Evolutionary conservation across 2,797 vertebrate genomes (phyloP), one percentile per base, ranked within the genome.

Genomic region (Sebastes reedi): DNA sequence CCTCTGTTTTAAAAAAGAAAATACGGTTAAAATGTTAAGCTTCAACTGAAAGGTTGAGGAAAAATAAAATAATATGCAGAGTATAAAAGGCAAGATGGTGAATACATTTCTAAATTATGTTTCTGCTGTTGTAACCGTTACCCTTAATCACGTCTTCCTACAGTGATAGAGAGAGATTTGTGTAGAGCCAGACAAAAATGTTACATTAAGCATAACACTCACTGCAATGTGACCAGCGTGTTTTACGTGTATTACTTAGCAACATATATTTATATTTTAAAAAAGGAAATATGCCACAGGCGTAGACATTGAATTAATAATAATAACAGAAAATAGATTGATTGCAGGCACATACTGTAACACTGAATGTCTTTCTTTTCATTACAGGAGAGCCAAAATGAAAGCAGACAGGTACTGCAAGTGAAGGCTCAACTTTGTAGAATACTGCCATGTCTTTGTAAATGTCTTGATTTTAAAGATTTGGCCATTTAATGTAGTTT

Each of bases 381-480:
- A 82, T 79, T 90, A 65, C 84, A 99, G 98, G 97, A 97, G 98
- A 95, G 95, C 97, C 87, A 97, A 98, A 95, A 95, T 99, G 97
- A 99, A 99, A 95, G 98, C 98, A 0, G 98, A 99, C 90, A 90
- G 98, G 91, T 99, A 99, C 94, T 99, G 98, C 97, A 99, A 99
- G 94, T 99, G 93, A 97, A 82, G 83, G 83, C 50, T 69, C 68
- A 12, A 7, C 68, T 50, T 13, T 25, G 18, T 69, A 12, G n/a
- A 73, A 68, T 9, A 5, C 54, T 52, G n/a, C 29, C 25, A 29
- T 50, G 11, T 69, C 30, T 83, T 79, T 75, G 36, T 80, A 65
- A 67, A 73, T 77, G 60, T 82, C 25, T 50, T 39, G 22, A 30
- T 83, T 83, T 72, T 86, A 36, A n/a, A 67, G 14, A 54, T 75